These are phyloP conservation scores for Anoplophora glabripennis DNA, from an alignment of 1,140 invertebrate genomes.

Conservation along the genomic window DNA sequence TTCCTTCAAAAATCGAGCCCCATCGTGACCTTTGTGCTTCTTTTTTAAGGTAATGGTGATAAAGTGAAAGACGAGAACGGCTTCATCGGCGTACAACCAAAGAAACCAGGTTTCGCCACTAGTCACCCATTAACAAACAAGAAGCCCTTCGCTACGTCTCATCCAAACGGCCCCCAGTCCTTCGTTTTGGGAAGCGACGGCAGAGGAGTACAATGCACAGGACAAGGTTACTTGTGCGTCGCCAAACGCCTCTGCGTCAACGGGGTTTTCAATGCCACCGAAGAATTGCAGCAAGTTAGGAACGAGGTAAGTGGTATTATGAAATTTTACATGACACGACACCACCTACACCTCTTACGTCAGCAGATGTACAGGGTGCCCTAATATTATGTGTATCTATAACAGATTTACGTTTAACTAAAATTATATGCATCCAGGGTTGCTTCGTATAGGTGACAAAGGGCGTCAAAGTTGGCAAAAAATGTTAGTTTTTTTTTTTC, in stretches of 20 bases:
- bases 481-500: no score
- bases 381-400: no score
- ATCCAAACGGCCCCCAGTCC: conserved; percentile 6
- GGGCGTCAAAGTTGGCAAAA: no score
- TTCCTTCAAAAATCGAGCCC: no score
- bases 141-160: conserved; percentile 21
- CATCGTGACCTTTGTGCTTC: no score
- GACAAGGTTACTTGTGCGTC: conserved; percentile 57
- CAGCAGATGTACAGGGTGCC: no score
- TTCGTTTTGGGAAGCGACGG: conserved; percentile 15
- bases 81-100: conserved; percentile 40
- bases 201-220: conserved; percentile 46
- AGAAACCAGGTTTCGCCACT: conserved; percentile 22
- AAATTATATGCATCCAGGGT: no score
- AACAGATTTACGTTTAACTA: no score
- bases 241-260: conserved; percentile 55
- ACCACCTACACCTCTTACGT: no score
- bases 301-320: conserved; percentile 43
- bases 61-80: conserved; percentile 30
- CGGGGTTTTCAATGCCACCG: conserved; percentile 53
- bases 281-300: conserved; percentile 51
- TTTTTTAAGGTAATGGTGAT: conserved; percentile 33
- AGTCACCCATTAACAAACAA: conserved; percentile 20
- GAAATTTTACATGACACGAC: no score
- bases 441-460: no score